Percentiles rank a stretch among this genome's conserved stretches.
phyloP scores from a whole-genome alignment of 2,888 invertebrate species.

The Drosophila monieri region DNA sequence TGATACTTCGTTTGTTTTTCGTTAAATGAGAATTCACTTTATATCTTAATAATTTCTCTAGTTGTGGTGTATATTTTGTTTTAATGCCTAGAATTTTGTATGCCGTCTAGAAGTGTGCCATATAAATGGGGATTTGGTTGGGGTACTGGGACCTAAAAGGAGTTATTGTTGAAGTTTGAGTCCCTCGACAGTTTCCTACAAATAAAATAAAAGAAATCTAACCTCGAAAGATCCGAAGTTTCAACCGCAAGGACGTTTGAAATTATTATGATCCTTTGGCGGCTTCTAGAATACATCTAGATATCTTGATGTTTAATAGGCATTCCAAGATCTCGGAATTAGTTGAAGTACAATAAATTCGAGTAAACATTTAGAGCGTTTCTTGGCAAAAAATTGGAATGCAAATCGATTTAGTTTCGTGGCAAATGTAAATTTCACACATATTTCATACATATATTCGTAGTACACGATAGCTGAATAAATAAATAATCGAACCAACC shows the following conservation, averaged over 20 bases:
- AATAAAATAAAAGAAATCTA: conserved; percentile 36
- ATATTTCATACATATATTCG: conserved; percentile 26
- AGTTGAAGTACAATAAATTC: conserved; percentile 54
- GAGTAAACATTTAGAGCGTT: conserved; percentile 64
- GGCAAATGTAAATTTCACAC: conserved; percentile 32
- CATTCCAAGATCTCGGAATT: conserved; percentile 23
- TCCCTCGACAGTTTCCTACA: conserved; percentile 69
- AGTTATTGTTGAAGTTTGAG: conserved; percentile 73
- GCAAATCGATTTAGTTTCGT: conserved; percentile 15
- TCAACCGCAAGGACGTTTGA: not conserved
- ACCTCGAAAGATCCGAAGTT: conserved; percentile 26
- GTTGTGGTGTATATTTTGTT: conserved; percentile 64
- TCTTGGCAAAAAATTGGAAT: conserved; percentile 44
- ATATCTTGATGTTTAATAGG: not conserved
- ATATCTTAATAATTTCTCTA: conserved; percentile 34
- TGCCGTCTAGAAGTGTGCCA: conserved; percentile 56
- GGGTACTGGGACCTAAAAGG: conserved; percentile 53
- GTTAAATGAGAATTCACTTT: conserved; percentile 36
- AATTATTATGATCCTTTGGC: not conserved
- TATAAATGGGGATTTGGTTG: conserved; percentile 42
- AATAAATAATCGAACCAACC: conserved; percentile 41
- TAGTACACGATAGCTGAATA: conserved; percentile 42
- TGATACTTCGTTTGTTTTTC: conserved; percentile 31
- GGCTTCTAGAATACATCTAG: not conserved
- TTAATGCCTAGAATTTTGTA: conserved; percentile 65